Conservation (phyloP, 2,888 invertebrate species). For the Abrostola triplasia region DNA sequence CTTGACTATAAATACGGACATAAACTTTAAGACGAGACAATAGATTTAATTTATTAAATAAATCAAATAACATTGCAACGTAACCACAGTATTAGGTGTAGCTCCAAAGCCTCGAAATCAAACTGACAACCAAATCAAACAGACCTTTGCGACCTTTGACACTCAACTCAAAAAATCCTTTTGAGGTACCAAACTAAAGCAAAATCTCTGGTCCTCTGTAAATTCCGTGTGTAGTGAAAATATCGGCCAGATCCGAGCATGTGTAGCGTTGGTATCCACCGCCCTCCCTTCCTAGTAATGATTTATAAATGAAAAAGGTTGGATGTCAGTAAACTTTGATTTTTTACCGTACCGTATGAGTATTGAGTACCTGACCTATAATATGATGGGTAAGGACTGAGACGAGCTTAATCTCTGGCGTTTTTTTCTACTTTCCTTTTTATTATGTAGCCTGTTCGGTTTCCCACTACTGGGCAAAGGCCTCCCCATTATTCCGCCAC, state of each 20-base stretch:
- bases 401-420: too few species aligned
- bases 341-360: too few species aligned
- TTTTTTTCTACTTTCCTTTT: too few species aligned
- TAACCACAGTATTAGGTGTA: not conserved
- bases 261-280: not conserved
- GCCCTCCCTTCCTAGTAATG: not conserved
- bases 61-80: too few species aligned
- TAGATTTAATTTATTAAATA: too few species aligned
- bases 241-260: not conserved
- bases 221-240: conserved; percentile 17
- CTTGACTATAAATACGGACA: too few species aligned
- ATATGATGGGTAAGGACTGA: too few species aligned
- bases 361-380: too few species aligned
- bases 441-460: too few species aligned
- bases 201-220: not conserved
- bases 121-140: conserved; percentile 5
- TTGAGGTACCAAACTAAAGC: conserved; percentile 21
- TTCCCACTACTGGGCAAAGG: too few species aligned
- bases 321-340: not conserved
- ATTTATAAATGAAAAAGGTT: not conserved
- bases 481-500: too few species aligned
- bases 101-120: not conserved
- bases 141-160: conserved; percentile 24
- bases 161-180: conserved; percentile 32
- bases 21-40: too few species aligned